Evolutionary conservation across 2,888 invertebrate genomes (phyloP), one percentile per base, ranked within the genome.

Genomic region (Lycocerus yunnanus): DNA sequence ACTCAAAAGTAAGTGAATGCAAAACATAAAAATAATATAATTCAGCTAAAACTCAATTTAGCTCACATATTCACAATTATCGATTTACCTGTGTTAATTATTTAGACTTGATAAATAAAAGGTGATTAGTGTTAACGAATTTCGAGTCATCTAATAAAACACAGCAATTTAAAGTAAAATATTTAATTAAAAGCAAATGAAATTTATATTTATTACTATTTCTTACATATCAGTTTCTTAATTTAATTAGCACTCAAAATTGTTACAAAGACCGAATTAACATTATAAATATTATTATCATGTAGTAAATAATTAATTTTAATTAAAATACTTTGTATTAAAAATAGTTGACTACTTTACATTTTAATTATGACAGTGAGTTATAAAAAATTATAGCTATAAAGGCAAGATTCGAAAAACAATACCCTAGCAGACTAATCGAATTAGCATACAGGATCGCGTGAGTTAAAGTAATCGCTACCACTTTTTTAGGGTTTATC

Each of bases 181-280:
- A 63, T 63, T 63, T 63, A 63, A 63, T 63, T 63, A 63, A 63
- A 20, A 63, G 61, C 6, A 63, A 63, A 13, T 63, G 61, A 63
- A 63, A 63, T 20, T 63, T 20, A 18, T 18, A 63, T 18, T 18
- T n/a, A 63, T 63, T 20, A 18, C 61, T 11, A 63, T 13, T 63
- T 63, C 16, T 63, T 43, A n/a, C n/a, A 43, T 43, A 43, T 43
- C n/a, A n/a, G 43, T 43, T n/a, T 3, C n/a, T n/a, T n/a, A n/a
- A 43, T 43, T 43, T 43, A 43, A 43, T 43, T 43, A 43, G 43
- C n/a, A 43, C n/a, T 43, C 8, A 43, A n/a, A 43, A n/a, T 43
- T 43, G 43, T 43, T n/a, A n/a, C 6, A 5, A 43, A 43, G 2
- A n/a, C n/a, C 0, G n/a, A 43, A 43, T 43, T 43, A 43, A n/a